These are phyloP conservation scores for Pollenia labialis DNA, from an alignment of 2,888 invertebrate species.

Conservation along the genomic window DNA sequence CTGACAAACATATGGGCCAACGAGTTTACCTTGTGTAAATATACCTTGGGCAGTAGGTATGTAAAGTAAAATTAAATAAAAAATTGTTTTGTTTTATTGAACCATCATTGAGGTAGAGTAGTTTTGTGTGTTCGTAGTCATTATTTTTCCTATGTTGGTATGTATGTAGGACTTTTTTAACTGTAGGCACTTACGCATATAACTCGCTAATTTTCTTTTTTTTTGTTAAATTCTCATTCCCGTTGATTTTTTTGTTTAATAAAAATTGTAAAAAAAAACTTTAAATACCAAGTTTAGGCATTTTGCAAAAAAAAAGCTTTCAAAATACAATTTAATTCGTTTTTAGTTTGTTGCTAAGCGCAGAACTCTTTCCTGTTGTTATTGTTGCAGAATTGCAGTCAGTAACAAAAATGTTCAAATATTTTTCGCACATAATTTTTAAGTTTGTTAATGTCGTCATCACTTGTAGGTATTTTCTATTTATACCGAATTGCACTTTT, in stretches of 20 bases:
- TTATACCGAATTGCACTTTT: neutral
- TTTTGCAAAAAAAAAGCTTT: slow-evolving; percentile 6
- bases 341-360: slow-evolving; percentile 64
- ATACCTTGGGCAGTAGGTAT: no score
- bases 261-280: neutral
- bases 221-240: slow-evolving; percentile 7
- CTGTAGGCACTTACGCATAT: slow-evolving; percentile 58
- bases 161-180: slow-evolving; percentile 40
- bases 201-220: slow-evolving; percentile 38
- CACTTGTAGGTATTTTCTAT: slow-evolving; percentile 10
- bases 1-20: no score
- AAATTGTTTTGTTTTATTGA: slow-evolving; percentile 18
- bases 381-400: slow-evolving; percentile 35
- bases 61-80: slow-evolving; percentile 11
- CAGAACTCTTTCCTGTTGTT: slow-evolving; percentile 29
- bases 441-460: neutral
- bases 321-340: slow-evolving; percentile 42
- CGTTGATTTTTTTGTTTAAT: slow-evolving; percentile 1
- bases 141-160: neutral
- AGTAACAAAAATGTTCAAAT: slow-evolving; percentile 40
- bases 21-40: no score
- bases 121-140: slow-evolving; percentile 22
- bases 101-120: slow-evolving; percentile 40
- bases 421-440: neutral
- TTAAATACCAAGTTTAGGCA: neutral